Base-by-base conservation (phyloP, 2,888 invertebrate species). In the Pinctada fucata region DNA sequence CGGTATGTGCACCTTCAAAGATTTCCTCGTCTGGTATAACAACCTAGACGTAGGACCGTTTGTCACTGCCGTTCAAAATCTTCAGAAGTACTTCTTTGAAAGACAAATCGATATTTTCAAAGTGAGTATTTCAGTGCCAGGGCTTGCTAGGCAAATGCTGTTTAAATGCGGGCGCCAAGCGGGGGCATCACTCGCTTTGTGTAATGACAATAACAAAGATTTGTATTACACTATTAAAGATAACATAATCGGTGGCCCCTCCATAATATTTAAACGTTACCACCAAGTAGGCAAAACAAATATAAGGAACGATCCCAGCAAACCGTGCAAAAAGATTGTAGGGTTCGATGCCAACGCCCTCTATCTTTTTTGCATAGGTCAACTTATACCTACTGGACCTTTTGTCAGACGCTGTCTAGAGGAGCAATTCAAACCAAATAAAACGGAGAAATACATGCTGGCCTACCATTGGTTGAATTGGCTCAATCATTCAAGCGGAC, bases 51-150 rank as follows among this genome's bases (percentile, higher is more conserved):
- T n/a, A n/a, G n/a, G 49, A 48, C 72, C 78, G 13, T 78, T 78
- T 63, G 77, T 85, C 31, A 4, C 68, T 13, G 87, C 84, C 6
- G 76, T 85, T 5, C 67, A 76, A 10, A 70, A 75, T 5, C 79
- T 83, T 49, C 77, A 80, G 47, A 5, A 58, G 5, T 85, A 81
- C 63, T 85, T 83, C 75, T 74, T 75, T 64, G 65, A 81, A 2
- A 78, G 82, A 69, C 75, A 79, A 0, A 79, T 85, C 13, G 84
- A 86, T 52, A 79, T 85, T 13, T 83, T 86, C 52, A 85, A 85
- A 72, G 78, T 70, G 8, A 76, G 81, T 6, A 79, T 85, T 16
- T 79, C 79, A 0, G 81, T 85, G 6, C 85, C 85, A 3, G 83
- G 83, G n/a, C 66, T 84, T n/a, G 83, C 83, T 8, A 67, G 83